Base-by-base conservation (phyloP, 2,113 vertebrate genomes). In the Noturus placidus region DNA sequence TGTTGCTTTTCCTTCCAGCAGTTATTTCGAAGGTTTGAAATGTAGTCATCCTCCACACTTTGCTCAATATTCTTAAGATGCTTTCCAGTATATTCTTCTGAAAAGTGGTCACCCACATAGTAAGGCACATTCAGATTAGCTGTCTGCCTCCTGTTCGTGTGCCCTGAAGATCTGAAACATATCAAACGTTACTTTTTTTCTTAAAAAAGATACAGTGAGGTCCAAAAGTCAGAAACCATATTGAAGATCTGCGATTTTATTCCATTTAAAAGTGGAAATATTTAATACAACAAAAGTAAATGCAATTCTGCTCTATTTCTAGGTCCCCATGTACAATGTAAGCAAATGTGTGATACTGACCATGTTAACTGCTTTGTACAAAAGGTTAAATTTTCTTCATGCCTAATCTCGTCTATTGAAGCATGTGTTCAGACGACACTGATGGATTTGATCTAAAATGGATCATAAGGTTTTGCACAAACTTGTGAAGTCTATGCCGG, bases 1-100 rank as follows among this genome's bases (percentile, higher is more conserved):
- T 99, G 97, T 90, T 99, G 98, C 89, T 97, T 97, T 92, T 99
- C 98, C 89, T 98, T 98, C 98, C 98, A 99, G 91, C 98, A 99
- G 91, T 99, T 99, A 94, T 99, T 99, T 93, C 98, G 96, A 90
- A 99, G 96, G 87, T 97, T 99, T 87, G 97, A 97, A 89, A 99
- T 97, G 85, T 98, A 99, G 94, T 99, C 98, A 89, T 99, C 98
- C 94, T 99, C 98, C 89, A 99, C 97, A 4, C 93, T 97, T 92
- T 97, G 97, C 93, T 99, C 98, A 86, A 99, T 90, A 86, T 96
- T 97, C 93, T 97, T 97, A 91, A 99, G 91, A 56, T 96, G 95
- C 46, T 93, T 93, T 91, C 97, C 97, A 87, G 95, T 96, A 92
- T 96, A 98, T 93, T 99, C 98, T 90, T 97, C 97, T 94, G 94